Evolutionary conservation across 2,113 vertebrate genomes (phyloP).

Genomic region (Chelonoidis abingdonii): DNA sequence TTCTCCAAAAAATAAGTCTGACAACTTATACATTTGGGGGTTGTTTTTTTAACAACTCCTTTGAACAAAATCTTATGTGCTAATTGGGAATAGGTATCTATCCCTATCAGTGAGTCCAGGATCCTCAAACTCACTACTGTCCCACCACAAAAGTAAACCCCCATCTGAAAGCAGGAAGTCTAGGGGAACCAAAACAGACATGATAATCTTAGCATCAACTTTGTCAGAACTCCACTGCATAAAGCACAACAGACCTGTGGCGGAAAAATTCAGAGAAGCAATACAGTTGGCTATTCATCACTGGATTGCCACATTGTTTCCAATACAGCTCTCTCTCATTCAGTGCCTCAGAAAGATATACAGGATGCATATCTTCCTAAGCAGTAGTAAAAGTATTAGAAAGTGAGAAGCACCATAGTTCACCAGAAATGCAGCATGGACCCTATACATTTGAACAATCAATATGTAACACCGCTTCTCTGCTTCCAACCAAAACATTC

Average conservation of each 20-base stretch:
- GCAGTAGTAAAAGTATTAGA: constrained; percentile 63
- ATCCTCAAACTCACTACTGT: constrained; percentile 42
- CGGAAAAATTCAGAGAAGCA: constrained; percentile 45
- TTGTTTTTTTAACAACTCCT: constrained; percentile 36
- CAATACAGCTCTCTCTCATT: constrained; percentile 54
- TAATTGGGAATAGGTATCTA: not conserved
- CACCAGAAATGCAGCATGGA: constrained; percentile 75
- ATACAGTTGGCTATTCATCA: constrained; percentile 56
- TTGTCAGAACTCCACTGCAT: constrained; percentile 49
- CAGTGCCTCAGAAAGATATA: constrained; percentile 68
- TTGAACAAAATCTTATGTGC: constrained; percentile 30
- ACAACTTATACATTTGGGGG: not conserved
- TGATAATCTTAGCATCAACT: constrained; percentile 25
- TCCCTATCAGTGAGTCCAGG: constrained; percentile 41
- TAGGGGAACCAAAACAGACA: constrained; percentile 50
- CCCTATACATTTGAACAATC: constrained; percentile 60
- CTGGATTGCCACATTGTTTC: constrained; percentile 66
- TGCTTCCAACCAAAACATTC: constrained; percentile 60
- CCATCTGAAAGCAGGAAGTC: constrained; percentile 49
- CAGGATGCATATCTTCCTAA: constrained; percentile 68
- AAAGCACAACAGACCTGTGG: constrained; percentile 49
- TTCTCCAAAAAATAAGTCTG: not conserved
- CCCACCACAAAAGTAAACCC: constrained; percentile 40
- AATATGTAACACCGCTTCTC: constrained; percentile 38
- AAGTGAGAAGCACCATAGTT: constrained; percentile 80